A percentile compares a stretch with the other conserved stretches of the same genome.
These are phyloP conservation scores for Phoenicopterus ruber DNA, from an alignment of 2,113 vertebrate genomes.

Conservation along the genomic window DNA sequence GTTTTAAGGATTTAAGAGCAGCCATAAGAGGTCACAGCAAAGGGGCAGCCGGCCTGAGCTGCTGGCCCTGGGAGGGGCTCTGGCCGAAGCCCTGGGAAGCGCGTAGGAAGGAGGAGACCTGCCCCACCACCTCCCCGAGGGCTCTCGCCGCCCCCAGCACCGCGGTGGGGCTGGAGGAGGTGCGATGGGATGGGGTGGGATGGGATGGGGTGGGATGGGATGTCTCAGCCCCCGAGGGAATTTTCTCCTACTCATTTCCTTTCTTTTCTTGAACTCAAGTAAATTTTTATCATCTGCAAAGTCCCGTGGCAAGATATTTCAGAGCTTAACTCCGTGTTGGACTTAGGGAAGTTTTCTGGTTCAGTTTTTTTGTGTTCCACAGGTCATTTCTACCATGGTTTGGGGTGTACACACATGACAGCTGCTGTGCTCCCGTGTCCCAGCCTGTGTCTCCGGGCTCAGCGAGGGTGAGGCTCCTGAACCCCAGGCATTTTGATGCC, in stretches of 20 bases:
- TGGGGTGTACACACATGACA: fast-evolving
- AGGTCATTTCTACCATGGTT: neutral
- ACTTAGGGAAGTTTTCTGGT: neutral
- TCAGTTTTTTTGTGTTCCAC: neutral
- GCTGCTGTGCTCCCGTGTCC: fast-evolving
- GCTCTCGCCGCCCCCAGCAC: neutral
- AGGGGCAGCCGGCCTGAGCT: neutral
- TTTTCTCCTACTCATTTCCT: slow-evolving; percentile 54
- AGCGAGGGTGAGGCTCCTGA: neutral
- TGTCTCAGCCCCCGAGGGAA: neutral
- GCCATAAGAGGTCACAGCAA: slow-evolving; percentile 1
- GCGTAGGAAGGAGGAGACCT: neutral
- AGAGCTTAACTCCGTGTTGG: slow-evolving; percentile 27
- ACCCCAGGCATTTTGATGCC: neutral
- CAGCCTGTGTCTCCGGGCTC: neutral
- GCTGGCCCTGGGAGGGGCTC: neutral
- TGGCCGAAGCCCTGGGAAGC: neutral
- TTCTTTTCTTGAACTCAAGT: neutral
- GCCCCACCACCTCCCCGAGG: neutral
- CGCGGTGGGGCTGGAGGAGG: neutral
- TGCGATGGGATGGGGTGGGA: neutral
- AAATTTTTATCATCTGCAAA: slow-evolving; percentile 28
- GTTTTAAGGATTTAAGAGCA: slow-evolving; percentile 40
- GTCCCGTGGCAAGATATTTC: neutral
- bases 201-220: neutral